phyloP scores from a whole-genome alignment of 2,797 vertebrate species.

The Gouania willdenowi region DNA sequence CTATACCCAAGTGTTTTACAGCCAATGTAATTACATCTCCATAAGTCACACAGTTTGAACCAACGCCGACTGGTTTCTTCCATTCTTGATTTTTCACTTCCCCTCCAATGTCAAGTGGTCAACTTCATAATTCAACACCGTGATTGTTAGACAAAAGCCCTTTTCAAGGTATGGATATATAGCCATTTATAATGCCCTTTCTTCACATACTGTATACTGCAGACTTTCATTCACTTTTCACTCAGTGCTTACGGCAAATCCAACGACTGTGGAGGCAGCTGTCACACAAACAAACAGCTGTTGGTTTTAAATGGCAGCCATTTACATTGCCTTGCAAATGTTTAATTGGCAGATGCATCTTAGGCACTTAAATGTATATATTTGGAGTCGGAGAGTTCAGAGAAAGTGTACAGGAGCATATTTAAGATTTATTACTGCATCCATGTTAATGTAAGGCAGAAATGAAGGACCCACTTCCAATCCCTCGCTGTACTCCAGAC shows the following conservation, averaged over 20 bases:
- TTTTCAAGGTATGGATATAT: too few relatives aligned
- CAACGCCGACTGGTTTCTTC: constrained; percentile 16
- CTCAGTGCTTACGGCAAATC: constrained; percentile 4
- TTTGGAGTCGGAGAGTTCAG: background rate
- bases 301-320: constrained; percentile 17
- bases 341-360: constrained; percentile 9
- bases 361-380: constrained; percentile 1
- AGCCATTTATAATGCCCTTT: too few relatives aligned
- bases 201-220: too few relatives aligned
- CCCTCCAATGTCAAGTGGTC: constrained; percentile 26
- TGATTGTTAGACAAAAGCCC: too few relatives aligned
- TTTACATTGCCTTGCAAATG: constrained; percentile 2
- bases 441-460: constrained; percentile 19
- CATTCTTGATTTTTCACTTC: constrained; percentile 18
- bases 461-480: constrained; percentile 38
- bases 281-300: constrained; percentile 23
- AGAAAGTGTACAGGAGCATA: constrained; percentile 8
- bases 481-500: constrained; percentile 18
- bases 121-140: too few relatives aligned
- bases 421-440: constrained; percentile 6
- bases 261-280: constrained; percentile 12
- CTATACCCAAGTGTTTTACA: constrained; percentile 63
- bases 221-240: constrained; percentile 1
- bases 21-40: constrained; percentile 69
- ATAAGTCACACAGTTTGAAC: constrained; percentile 48